These are phyloP conservation scores for Pomatostomus ruficeps DNA, from an alignment of 2,113 vertebrate genomes.

Conservation along the genomic window DNA sequence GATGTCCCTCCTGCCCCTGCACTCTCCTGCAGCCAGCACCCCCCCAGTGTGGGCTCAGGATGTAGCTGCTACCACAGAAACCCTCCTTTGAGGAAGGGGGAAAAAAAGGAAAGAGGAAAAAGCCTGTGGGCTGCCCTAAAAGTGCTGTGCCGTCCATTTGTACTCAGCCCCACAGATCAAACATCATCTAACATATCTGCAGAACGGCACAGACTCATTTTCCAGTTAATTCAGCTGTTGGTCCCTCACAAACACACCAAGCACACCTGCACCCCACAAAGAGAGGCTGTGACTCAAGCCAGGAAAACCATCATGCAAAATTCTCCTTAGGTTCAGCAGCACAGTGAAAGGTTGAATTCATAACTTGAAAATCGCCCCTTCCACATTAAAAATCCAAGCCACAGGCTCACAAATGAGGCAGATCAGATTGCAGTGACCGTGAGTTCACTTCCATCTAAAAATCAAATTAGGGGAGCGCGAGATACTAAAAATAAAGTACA, in stretches of 20 bases:
- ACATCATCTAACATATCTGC: background rate
- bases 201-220: background rate
- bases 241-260: background rate
- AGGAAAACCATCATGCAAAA: background rate
- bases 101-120: background rate
- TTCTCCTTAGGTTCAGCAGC: background rate
- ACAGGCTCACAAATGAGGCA: background rate
- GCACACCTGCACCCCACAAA: accelerated
- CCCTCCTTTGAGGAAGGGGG: background rate
- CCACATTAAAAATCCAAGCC: background rate
- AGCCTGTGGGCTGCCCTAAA: background rate
- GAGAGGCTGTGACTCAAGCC: background rate
- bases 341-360: background rate
- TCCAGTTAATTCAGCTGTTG: background rate
- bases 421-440: background rate
- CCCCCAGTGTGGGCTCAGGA: background rate
- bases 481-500: background rate
- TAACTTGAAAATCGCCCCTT: background rate
- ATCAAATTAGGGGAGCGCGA: background rate
- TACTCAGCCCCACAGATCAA: background rate
- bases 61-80: background rate
- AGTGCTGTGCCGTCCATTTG: background rate
- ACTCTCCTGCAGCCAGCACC: background rate
- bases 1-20: accelerated
- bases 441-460: background rate